Evolutionary conservation across 2,113 vertebrate species (phyloP), one percentile per base, ranked within the genome.

Genomic region (Nesoenas mayeri): DNA sequence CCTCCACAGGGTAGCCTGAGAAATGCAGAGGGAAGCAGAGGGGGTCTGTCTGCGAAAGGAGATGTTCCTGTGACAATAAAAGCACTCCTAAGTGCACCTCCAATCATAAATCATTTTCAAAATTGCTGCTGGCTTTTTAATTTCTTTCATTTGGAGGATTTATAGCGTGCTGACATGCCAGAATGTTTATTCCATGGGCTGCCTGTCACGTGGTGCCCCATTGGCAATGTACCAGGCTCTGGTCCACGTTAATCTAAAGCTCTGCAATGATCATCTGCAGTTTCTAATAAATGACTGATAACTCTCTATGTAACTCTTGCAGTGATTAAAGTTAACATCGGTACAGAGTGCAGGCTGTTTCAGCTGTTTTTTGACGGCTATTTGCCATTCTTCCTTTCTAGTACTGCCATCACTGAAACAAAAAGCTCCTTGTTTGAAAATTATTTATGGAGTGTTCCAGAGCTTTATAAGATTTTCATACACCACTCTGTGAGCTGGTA

Each of bases 341-440:
- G 70, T 87, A 85, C 47, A 79, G 65, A 72, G 69, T 25, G 44
- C 91, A 53, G 64, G 75, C 89, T 65, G 91, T 73, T 95, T 88
- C 96, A 89, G 93, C 64, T 26, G 20, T 75, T 85, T 91, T 91
- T 94, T 90, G 92, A 96, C 21, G 58, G 78, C 91, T 96, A 72
- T 96, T 95, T 89, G 90, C 93, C 79, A 53, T 92, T 96, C 83
- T 90, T 70, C 44, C 78, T 75, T 96, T 95, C 84, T 88, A 96
- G 96, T 91, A 88, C 95, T 98, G 91, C 95, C 86, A 85, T 92
- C 80, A 71, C 94, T 93, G 96, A 97, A 97, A 97, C 80, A 92
- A 95, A 96, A 92, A 94, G 72, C 93, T 96, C 72, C 93, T 91
- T 91, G 79, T 96, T 97, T 97, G 96, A 97, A 98, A 97, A 97